phyloP scores from a whole-genome alignment of 2,113 vertebrate species.

The Genyomyrus donnyi region DNA sequence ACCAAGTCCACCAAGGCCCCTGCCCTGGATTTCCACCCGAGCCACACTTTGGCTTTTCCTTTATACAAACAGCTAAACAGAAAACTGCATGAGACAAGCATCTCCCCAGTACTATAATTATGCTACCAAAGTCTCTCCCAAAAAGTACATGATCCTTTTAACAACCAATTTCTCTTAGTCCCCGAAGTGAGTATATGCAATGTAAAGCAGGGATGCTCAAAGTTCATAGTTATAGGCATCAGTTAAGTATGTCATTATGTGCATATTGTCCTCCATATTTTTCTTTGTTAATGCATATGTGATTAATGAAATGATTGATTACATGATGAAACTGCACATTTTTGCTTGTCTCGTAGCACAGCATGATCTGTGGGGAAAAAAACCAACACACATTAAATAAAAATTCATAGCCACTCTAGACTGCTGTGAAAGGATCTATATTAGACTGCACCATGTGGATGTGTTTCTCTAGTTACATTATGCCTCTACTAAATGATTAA shows the following conservation, averaged over 20 bases:
- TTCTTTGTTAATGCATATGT: background rate
- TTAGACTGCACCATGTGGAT: background rate
- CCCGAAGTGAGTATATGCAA: background rate
- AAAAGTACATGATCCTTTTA: background rate
- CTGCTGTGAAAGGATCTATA: background rate
- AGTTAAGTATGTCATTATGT: background rate
- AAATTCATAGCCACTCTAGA: background rate
- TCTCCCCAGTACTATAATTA: background rate
- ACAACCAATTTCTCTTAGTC: background rate
- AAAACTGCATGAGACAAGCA: background rate
- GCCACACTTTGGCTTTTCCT: background rate
- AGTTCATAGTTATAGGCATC: background rate
- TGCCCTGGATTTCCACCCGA: background rate
- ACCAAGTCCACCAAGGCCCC: background rate
- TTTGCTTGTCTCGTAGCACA: background rate
- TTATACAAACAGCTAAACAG: background rate
- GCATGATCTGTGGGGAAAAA: background rate
- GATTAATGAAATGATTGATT: background rate
- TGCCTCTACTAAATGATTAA: background rate
- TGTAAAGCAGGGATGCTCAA: background rate
- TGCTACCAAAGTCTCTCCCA: background rate
- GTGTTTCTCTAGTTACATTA: background rate
- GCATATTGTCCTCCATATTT: background rate
- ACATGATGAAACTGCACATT: background rate
- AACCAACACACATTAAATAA: constrained; percentile 5